Percentiles rank a stretch among this genome's conserved stretches.
phyloP scores from a whole-genome alignment of 2,113 vertebrate genomes.

The Phyllostomus discolor region DNA sequence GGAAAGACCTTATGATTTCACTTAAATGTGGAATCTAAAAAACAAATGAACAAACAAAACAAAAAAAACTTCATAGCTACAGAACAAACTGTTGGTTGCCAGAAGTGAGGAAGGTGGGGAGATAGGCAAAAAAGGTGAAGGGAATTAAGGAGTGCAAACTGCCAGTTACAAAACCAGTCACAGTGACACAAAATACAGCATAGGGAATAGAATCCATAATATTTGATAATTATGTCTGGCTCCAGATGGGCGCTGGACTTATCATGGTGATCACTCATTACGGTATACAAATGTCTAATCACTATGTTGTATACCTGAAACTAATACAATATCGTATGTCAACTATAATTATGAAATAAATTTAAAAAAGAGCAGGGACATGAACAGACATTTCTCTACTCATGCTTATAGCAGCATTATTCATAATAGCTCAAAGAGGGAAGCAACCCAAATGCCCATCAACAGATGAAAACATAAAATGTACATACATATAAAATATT shows the following conservation, averaged over 20 bases:
- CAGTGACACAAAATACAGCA: not conserved
- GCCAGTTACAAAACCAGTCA: not conserved
- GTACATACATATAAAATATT: not conserved
- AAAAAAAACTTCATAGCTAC: not conserved
- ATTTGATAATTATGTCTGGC: not conserved
- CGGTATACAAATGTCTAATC: not conserved
- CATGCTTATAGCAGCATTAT: not conserved
- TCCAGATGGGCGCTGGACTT: not conserved
- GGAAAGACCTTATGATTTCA: not conserved
- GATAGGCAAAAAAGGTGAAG: not conserved
- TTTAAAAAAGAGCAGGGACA: not conserved
- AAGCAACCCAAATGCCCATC: not conserved
- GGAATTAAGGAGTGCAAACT: not conserved
- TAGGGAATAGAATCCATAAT: not conserved
- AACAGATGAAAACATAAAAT: not conserved
- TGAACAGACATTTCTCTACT: not conserved
- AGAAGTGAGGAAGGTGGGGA: not conserved
- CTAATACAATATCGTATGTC: not conserved
- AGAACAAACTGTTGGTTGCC: not conserved
- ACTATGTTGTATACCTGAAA: not conserved
- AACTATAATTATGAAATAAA: not conserved
- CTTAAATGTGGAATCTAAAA: not conserved
- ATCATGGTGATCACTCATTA: not conserved
- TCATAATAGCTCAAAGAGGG: not conserved
- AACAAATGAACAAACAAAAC: not conserved